These are phyloP conservation scores for Apeltes quadracus DNA, from an alignment of 2,113 vertebrate species.

Conservation along the genomic window DNA sequence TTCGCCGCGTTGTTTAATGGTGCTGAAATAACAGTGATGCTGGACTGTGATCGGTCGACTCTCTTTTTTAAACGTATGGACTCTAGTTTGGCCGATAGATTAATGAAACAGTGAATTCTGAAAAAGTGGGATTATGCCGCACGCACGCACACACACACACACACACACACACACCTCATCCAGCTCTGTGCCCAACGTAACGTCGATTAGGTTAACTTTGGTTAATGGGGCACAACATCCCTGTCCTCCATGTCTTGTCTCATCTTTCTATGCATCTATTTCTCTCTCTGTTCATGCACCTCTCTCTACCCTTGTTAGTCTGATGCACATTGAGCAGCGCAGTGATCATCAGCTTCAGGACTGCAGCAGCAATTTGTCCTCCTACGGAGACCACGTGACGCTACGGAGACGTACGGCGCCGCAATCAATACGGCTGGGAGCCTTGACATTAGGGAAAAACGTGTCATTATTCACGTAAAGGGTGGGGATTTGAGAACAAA, in stretches of 20 bases:
- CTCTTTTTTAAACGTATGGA: conserved; percentile 36
- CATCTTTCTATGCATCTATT: conserved; percentile 18
- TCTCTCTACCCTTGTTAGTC: conserved; percentile 14
- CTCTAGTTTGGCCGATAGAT: conserved; percentile 34
- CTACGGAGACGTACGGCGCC: neutral
- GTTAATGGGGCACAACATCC: conserved; percentile 50
- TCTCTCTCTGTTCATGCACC: neutral
- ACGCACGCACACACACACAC: conserved; percentile 15
- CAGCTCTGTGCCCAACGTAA: conserved; percentile 59
- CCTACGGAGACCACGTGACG: neutral
- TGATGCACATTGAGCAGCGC: neutral
- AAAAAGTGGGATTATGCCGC: conserved; percentile 51
- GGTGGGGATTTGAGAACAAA: neutral
- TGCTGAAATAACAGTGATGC: conserved; percentile 50
- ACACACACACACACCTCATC: conserved; percentile 71
- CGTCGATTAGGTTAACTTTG: conserved; percentile 62
- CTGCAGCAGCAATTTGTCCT: neutral
- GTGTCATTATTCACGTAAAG: neutral
- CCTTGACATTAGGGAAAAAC: neutral
- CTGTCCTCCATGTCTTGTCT: conserved; percentile 29
- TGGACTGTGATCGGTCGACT: conserved; percentile 33
- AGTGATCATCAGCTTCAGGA: neutral
- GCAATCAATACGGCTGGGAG: conserved; percentile 5
- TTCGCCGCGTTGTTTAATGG: conserved; percentile 15
- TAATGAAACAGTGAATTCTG: conserved; percentile 54